Base-by-base conservation (phyloP, 2,797 vertebrate genomes). In the Manis crassicaudata region DNA sequence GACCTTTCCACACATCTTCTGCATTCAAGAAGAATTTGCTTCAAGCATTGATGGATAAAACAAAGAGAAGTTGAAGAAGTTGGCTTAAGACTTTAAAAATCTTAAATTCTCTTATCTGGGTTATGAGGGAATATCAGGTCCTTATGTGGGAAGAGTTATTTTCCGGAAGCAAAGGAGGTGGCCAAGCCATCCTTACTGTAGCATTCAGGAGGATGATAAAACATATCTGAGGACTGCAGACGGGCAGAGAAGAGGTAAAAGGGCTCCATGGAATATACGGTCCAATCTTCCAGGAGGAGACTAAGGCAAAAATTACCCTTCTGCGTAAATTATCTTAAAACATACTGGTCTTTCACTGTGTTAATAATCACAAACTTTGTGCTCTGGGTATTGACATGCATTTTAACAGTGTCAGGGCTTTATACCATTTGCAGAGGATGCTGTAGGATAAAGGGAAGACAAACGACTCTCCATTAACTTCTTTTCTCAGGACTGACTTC, bases 241-340 rank as follows among this genome's bases (percentile, higher is more conserved):
- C 35, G 13, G 75, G 21, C 50, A 65, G 4, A 32, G 4, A 35
- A 20, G 18, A 65, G 13, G 3, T 2, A 1, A 6, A 72, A 88
- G 4, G 29, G 11, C 3, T 60, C 23, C 58, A 46, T 40, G 70
- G 14, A 70, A 29, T 40, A 21, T n/a, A 43, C 3, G 11, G 0
- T 60, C 8, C 6, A n/a, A 25, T 62, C 12, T 77, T 3, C 23
- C 8, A 46, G 16, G 27, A 70, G 18, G 32, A 92, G 7, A n/a
- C 13, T 43, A 13, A 89, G 25, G 5, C 50, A 85, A 65, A 65
- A 40, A 27, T 50, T 65, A 80, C 75, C 58, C 32, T 87, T 6
- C 35, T 87, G 13, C 35, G 14, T 92, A 37, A 95, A 77, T 86
- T 82, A 21, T 35, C 46, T 84, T 70, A 75, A 90, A 95, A 60